phyloP scores from a whole-genome alignment of 2,797 vertebrate species.

The Diplodus puntazzo region DNA sequence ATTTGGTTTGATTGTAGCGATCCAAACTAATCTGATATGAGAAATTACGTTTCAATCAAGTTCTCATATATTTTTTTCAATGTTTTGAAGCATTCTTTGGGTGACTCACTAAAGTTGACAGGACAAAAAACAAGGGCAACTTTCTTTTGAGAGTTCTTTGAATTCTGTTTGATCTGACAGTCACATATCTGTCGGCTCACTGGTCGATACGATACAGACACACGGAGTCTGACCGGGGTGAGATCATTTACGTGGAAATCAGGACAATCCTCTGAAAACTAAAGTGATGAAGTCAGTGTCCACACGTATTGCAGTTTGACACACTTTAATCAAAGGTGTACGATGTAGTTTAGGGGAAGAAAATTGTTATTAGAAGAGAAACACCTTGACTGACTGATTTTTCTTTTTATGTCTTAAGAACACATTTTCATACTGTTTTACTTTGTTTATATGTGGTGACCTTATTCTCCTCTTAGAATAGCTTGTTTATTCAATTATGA shows the following conservation, averaged over 20 bases:
- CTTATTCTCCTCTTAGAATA: too few relatives aligned
- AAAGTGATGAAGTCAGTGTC: slow-evolving; percentile 9
- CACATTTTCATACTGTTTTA: too few relatives aligned
- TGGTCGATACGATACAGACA: slow-evolving; percentile 17
- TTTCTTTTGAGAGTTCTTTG: slow-evolving; percentile 1
- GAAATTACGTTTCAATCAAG: background rate
- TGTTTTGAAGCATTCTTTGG: background rate
- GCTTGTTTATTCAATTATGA: too few relatives aligned
- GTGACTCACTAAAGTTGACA: background rate
- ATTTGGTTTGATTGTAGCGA: background rate
- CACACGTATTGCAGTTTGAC: background rate
- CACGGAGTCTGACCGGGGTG: background rate
- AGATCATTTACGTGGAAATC: slow-evolving; percentile 20
- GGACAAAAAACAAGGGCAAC: background rate
- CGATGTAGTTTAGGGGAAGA: too few relatives aligned
- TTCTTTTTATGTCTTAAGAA: too few relatives aligned
- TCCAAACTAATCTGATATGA: background rate
- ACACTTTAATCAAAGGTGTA: background rate
- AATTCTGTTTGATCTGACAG: slow-evolving; percentile 10
- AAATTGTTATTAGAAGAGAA: too few relatives aligned
- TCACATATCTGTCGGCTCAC: background rate
- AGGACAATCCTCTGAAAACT: background rate
- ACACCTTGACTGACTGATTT: too few relatives aligned
- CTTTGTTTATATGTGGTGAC: too few relatives aligned
- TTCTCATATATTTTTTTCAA: background rate